Percentiles rank a stretch among this genome's conserved stretches.
Evolutionary conservation across 2,113 vertebrate genomes (phyloP).

Genomic region (Thymallus thymallus): DNA sequence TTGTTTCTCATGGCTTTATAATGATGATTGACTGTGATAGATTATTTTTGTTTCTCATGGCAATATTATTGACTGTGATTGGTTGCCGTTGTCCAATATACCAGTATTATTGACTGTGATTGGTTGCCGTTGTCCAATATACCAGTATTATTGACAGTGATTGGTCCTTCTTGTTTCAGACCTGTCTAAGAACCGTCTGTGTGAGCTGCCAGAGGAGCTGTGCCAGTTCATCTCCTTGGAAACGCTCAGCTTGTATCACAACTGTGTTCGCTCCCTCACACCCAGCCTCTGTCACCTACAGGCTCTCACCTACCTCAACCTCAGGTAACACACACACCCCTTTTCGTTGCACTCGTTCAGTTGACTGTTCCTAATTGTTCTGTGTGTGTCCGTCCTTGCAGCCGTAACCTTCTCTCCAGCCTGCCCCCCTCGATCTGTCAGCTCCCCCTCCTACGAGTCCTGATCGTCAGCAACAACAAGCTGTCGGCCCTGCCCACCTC

Average conservation of each 20-base stretch:
- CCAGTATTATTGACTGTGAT: neutral
- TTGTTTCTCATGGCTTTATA: too few species aligned
- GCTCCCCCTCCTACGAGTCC: constrained; percentile 86
- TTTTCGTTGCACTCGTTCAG: too few species aligned
- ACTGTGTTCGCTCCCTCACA: constrained; percentile 85
- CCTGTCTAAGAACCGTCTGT: constrained; percentile 88
- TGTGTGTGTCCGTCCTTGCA: constrained; percentile 55
- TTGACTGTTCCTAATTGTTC: neutral
- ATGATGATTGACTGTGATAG: too few species aligned
- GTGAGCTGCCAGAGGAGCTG: constrained; percentile 88
- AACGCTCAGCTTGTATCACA: constrained; percentile 90
- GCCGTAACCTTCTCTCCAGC: constrained; percentile 86
- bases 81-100: neutral
- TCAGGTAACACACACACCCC: neutral
- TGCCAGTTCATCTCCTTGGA: constrained; percentile 88
- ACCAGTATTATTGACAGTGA: neutral
- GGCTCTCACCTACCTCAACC: constrained; percentile 86
- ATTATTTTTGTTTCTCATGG: neutral
- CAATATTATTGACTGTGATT: neutral
- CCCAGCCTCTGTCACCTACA: constrained; percentile 83
- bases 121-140: neutral
- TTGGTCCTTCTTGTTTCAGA: constrained; percentile 65
- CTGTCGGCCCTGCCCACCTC: constrained; percentile 78
- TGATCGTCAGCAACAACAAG: constrained; percentile 92
- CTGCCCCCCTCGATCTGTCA: constrained; percentile 84